phyloP scores from a whole-genome alignment of 2,797 vertebrate species.

The Picus viridis region DNA sequence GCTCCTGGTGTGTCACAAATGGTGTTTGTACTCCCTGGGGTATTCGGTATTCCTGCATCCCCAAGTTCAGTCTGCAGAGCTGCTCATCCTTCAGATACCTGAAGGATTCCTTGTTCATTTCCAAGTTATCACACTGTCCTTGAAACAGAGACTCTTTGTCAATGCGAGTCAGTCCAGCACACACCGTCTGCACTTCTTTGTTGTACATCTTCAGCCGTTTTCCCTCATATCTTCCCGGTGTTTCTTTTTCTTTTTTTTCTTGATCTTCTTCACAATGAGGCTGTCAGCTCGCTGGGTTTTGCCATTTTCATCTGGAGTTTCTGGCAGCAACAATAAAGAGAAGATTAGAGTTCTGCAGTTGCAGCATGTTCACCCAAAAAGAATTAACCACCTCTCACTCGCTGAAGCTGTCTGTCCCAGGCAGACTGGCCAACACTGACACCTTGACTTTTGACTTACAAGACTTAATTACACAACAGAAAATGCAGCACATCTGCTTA shows the following conservation, averaged over 20 bases:
- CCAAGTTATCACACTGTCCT: slow-evolving; percentile 77
- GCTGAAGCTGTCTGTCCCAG: background rate
- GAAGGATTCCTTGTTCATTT: slow-evolving; percentile 75
- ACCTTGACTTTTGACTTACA: background rate
- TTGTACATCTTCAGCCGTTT: slow-evolving; percentile 89
- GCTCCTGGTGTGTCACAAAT: slow-evolving; percentile 94
- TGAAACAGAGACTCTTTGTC: slow-evolving; percentile 74
- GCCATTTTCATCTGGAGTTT: slow-evolving; percentile 87
- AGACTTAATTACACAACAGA: background rate
- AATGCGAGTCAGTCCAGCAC: slow-evolving; percentile 82
- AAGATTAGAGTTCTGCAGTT: slow-evolving; percentile 64
- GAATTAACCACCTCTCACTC: background rate
- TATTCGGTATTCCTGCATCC: slow-evolving; percentile 78
- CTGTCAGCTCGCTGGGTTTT: slow-evolving; percentile 87
- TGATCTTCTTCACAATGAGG: slow-evolving; percentile 91
- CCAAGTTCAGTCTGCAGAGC: slow-evolving; percentile 77
- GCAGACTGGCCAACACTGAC: background rate
- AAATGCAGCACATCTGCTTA: background rate
- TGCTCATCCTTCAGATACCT: slow-evolving; percentile 84
- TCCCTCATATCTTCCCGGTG: slow-evolving; percentile 88
- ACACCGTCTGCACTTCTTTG: slow-evolving; percentile 93
- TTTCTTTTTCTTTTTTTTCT: slow-evolving; percentile 95
- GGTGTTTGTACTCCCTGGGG: slow-evolving; percentile 85
- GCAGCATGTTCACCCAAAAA: background rate
- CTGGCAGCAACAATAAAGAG: slow-evolving; percentile 77